Evolutionary conservation across 1,140 invertebrate genomes (phyloP), one percentile per base, ranked within the genome.

Genomic region (Formica exsecta): DNA sequence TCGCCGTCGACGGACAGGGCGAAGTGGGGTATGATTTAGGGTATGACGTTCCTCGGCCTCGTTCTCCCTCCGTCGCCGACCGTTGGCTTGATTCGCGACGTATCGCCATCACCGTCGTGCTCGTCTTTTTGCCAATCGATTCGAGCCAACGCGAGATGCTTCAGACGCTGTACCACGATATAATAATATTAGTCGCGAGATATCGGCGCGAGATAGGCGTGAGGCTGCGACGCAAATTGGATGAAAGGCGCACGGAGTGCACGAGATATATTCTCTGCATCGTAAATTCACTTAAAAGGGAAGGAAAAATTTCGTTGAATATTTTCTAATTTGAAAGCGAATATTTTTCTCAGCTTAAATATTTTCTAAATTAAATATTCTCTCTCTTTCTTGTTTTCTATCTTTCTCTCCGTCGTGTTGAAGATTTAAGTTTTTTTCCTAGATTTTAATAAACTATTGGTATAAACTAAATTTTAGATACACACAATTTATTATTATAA

Each of bases 1-100:
- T 87, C 75, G 57, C 41, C 54, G 73, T 71, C 54, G 41, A 75
- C 68, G 41, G 44, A 16, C 48, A 36, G 68, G n/a, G 54, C 66
- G 51, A 74, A 83, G 79, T 83, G 73, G 73, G 66, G 32, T 57
- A 88, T 89, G 65, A 88, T 89, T 89, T 89, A 85, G 86, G 86
- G 9, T 66, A 77, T 70, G 64, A 73, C 73, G 62, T 59, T 7
- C 75, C 59, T 73, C 41, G 19, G 29, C 75, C 25, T 29, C 25
- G 2, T 68, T 32, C 29, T 79, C 29, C 61, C 61, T 32, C 62
- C 64, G 25, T 25, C 29, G 38, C 6, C 36, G 79, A 5, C 5
- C 36, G 9, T 22, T 1, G 11, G 13, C 57, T 66, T 61, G 44
- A 57, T 79, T 65, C 62, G 62, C 75, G 61, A 85, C 9, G 44